Evolutionary conservation across 2,888 invertebrate genomes (phyloP), one percentile per base, ranked within the genome.

Genomic region (Pemphredon lugubris): DNA sequence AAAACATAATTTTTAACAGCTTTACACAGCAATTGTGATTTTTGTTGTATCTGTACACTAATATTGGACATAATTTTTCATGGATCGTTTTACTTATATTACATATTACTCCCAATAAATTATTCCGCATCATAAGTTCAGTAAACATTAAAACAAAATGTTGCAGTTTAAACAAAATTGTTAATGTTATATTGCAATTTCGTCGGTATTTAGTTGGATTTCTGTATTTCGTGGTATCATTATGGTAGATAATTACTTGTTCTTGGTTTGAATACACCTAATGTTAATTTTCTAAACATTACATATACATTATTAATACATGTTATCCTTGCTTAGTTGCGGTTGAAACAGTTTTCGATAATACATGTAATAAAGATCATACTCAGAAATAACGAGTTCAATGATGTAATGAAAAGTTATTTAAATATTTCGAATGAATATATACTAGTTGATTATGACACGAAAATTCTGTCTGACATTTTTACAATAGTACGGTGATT

Each of bases 181-280:
- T 73, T 79, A 60, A 67, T 59, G 64, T 77, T 53, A 21, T 45
- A 57, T 73, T 73, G 47, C 58, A 67, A 40, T 30, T 73, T 44
- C 5, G n/a, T n/a, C n/a, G n/a, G n/a, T n/a, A n/a, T n/a, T n/a
- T n/a, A n/a, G n/a, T n/a, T n/a, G n/a, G n/a, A n/a, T n/a, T n/a
- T n/a, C n/a, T n/a, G n/a, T n/a, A n/a, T n/a, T n/a, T n/a, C n/a
- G n/a, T n/a, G n/a, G n/a, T n/a, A n/a, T n/a, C n/a, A n/a, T n/a
- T n/a, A n/a, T n/a, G n/a, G n/a, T n/a, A n/a, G n/a, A n/a, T n/a
- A n/a, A n/a, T n/a, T n/a, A n/a, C n/a, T n/a, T n/a, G n/a, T 9
- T 9, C 7, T 2, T 30, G 7, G 9, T 30, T 30, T 30, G 30
- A 37, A 37, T n/a, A 37, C n/a, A n/a, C n/a, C n/a, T 37, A n/a